Evolutionary conservation across 2,113 vertebrate genomes (phyloP), one percentile per base, ranked within the genome.

Genomic region (Prunella fulvescens): DNA sequence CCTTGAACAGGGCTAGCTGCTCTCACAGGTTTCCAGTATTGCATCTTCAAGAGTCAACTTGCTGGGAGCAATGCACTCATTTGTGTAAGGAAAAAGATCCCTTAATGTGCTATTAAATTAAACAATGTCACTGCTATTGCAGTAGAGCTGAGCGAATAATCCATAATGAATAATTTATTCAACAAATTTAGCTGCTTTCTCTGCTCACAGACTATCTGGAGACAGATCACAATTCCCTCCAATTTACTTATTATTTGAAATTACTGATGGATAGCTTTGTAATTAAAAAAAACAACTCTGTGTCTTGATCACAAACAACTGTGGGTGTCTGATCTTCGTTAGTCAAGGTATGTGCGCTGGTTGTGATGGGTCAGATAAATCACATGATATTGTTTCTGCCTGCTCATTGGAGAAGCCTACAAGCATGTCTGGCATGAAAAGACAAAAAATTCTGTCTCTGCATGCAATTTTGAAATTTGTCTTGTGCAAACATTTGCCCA

Each of bases 211-310:
- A 97, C 95, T 96, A 96, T 97, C 96, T 97, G 95, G 96, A 97
- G 96, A 96, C 96, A 96, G 96, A 97, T 97, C 96, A 96, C 96
- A 96, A 97, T 96, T 97, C 95, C 90, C 95, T 96, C 95, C 95
- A 96, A 97, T 97, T 96, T 97, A 96, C 95, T 96, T 97, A 96
- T 97, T 97, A 97, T 96, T 97, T 97, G 94, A 96, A 97, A 97
- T 96, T 96, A 97, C 93, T 96, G 95, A 97, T 97, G 96, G 94
- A 96, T 97, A 96, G 95, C 92, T 97, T 97, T 96, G 88, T 96
- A 97, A 95, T 97, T 97, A 97, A 97, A 96, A 96, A 96, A 96
- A 97, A 96, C 94, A 96, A 94, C 86, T 95, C 95, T 95, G 94
- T 94, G 96, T 92, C 93, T 95, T 95, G 95, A 97, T 96, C 95